These are phyloP conservation scores for Hetaerina titia DNA, from an alignment of 2,888 invertebrate species.

Conservation along the genomic window DNA sequence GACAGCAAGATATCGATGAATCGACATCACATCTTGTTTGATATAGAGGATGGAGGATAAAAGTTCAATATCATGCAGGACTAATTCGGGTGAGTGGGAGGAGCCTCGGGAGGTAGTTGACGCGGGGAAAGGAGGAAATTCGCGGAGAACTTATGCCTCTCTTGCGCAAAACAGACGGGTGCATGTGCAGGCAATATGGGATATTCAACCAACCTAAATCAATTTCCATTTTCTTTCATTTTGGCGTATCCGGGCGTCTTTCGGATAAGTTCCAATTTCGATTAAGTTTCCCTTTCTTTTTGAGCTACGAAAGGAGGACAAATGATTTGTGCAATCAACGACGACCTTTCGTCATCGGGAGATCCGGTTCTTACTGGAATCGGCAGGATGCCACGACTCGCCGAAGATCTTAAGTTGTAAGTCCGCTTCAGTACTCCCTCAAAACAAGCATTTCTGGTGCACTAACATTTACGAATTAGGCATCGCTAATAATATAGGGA, in stretches of 20 bases:
- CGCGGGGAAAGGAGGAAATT: too few species aligned
- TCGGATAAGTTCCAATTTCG: not conserved
- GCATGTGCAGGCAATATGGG: not conserved
- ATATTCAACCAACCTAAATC: not conserved
- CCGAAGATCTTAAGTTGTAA: too few species aligned
- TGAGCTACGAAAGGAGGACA: not conserved
- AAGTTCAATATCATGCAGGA: too few species aligned
- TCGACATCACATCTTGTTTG: too few species aligned
- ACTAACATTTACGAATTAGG: too few species aligned
- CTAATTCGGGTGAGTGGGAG: too few species aligned
- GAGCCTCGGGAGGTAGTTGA: too few species aligned
- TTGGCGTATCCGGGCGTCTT: not conserved
- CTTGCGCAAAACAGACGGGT: not conserved
- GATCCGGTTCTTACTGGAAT: not conserved
- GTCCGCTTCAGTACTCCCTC: too few species aligned
- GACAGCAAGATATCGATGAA: too few species aligned
- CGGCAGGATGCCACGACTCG: not conserved
- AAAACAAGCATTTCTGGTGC: too few species aligned
- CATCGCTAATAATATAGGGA: too few species aligned
- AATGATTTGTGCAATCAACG: not conserved
- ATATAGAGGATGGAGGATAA: too few species aligned
- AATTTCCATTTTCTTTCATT: not conserved
- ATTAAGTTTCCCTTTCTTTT: constrained; percentile 1
- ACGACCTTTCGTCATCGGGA: not conserved
- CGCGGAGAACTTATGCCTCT: not conserved